Percentiles rank a stretch among this genome's conserved stretches.
These are phyloP conservation scores for Pseudonaja textilis DNA, from an alignment of 2,113 vertebrate species.

Conservation along the genomic window DNA sequence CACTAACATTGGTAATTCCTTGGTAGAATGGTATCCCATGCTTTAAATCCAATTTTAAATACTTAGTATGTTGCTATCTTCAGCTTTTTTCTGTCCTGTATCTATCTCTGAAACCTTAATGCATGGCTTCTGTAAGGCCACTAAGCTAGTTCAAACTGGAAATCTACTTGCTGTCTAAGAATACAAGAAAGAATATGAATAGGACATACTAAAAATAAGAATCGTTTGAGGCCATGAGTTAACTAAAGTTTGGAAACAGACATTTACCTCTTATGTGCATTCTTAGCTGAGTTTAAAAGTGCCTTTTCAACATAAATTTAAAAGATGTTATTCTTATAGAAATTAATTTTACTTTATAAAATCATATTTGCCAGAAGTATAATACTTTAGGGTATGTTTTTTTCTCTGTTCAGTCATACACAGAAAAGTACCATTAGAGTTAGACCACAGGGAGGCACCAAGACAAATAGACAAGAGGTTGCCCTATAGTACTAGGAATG, in stretches of 20 bases:
- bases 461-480: neutral
- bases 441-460: neutral
- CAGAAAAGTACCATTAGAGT: neutral
- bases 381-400: neutral
- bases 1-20: neutral
- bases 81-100: neutral
- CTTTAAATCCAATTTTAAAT: neutral
- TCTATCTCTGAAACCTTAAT: neutral
- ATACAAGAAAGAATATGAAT: neutral
- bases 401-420: conserved; percentile 6
- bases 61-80: neutral
- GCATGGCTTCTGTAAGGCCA: neutral
- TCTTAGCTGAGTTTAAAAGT: neutral
- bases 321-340: neutral
- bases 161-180: neutral
- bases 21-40: neutral
- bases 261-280: no score
- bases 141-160: neutral
- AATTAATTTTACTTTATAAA: neutral
- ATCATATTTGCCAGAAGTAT: neutral
- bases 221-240: neutral
- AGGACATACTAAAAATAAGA: neutral
- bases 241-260: neutral
- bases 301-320: neutral
- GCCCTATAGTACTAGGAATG: neutral